Evolutionary conservation across 2,797 vertebrate genomes (phyloP), one percentile per base, ranked within the genome.

Genomic region (Leucoraja ocellata): DNA sequence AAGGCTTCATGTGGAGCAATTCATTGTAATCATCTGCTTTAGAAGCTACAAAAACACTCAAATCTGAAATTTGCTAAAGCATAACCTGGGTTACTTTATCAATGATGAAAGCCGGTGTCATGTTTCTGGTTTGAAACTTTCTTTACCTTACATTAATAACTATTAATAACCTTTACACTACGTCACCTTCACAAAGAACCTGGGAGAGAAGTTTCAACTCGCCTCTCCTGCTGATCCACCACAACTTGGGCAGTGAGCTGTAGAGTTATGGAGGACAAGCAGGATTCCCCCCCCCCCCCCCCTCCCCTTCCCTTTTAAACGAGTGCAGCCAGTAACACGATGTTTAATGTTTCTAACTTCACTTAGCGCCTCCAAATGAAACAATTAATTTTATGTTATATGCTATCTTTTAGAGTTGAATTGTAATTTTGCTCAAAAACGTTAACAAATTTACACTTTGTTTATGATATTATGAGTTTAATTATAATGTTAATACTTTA

Each of bases 81-180:
- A 88, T 65, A 88, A n/a, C n/a, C 84, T 88, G 84, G 84, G 61
- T 88, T 88, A 88, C 61, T 88, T 63, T 88, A 68, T 21, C 14
- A 68, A 36, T 88, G 84, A 68, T 16, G 63, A 63, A 68, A 68
- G 84, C 18, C 61, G 36, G 63, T 14, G 54, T 68, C 65, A 58
- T 28, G 54, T 58, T 88, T 65, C 54, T 63, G 16, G 16, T 36
- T 88, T 63, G 58, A 61, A 32, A n/a, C 25, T 13, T 86, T 0
- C 63, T 28, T 65, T 68, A 36, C 16, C 84, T 46, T 88, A 3
- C 36, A 32, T 32, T 32, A 32, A 32, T 32, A 32, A 32, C 32
- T 32, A 63, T 88, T 65, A 65, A 10, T 68, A 18, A 36, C 28
- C 10, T 88, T 68, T 88, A 36, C 32, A 36, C 13, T 16, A 11